Evolutionary conservation across 2,888 invertebrate species (phyloP), one percentile per base, ranked within the genome.

Genomic region (Ophion obscuratus): DNA sequence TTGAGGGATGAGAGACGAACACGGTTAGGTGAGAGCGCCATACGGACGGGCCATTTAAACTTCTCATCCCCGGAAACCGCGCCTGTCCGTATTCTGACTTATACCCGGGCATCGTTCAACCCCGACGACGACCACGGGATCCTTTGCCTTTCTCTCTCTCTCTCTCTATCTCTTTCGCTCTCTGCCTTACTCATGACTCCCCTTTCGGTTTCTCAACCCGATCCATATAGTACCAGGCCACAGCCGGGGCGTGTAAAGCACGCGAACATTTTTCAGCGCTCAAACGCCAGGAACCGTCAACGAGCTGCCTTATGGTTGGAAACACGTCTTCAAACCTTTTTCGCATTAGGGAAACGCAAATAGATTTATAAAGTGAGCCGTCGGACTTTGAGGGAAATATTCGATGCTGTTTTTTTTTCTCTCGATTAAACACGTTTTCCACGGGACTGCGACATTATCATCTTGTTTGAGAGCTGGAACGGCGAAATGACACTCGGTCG

Each of bases 21-120:
- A 89, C 91, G 76, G 83, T 80, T 57, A 74, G 75, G 66, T 74
- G 57, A 44, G 75, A 83, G 93, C 93, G 91, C 93, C 94, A 94
- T 94, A 94, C 94, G 93, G 94, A 91, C 93, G 92, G 93, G 93
- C 93, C 94, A 94, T 94, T 94, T 94, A 94, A 94, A 94, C 93
- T 94, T 93, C 92, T 93, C 94, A 93, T 92, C 91, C 93, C 92
- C 92, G 89, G 87, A 90, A 92, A 93, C 93, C 92, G 87, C 93
- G 92, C 91, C 93, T 93, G 94, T 94, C 93, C 94, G 94, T 94
- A 93, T 93, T 93, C 93, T 94, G 94, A 94, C 94, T 94, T 94
- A 94, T 94, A 92, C 93, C 83, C 90, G 88, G 90, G 92, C 93
- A 94, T 94, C 93, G 93, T 92, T 93, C 93, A 94, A 89, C 91